Conservation (phyloP, 1,140 invertebrate genomes). For the Anastatus disparis region DNA sequence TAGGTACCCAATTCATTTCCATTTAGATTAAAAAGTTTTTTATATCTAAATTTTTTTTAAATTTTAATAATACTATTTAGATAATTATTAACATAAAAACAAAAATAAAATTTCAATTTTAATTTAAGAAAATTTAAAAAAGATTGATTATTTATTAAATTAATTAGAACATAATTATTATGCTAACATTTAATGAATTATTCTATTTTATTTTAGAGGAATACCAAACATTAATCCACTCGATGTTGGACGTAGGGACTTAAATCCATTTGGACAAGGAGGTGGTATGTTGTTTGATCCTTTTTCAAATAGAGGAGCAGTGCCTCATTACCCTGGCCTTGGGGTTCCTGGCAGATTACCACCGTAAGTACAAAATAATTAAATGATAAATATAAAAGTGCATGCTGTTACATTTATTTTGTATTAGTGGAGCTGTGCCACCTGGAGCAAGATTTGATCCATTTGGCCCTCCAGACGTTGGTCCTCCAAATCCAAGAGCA, state of each 20-base stretch:
- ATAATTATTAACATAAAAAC: no score
- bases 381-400: slow-evolving; percentile 19
- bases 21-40: background rate
- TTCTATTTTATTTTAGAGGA: slow-evolving; percentile 5
- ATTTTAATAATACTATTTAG: background rate
- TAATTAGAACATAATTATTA: background rate
- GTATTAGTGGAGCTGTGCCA: slow-evolving; percentile 74
- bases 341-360: slow-evolving; percentile 70
- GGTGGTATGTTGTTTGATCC: slow-evolving; percentile 83
- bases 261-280: slow-evolving; percentile 76
- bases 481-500: slow-evolving; percentile 51
- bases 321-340: slow-evolving; percentile 51
- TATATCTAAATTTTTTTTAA: background rate
- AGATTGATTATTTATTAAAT: no score
- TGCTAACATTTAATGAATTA: no score
- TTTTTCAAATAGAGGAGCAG: slow-evolving; percentile 51
- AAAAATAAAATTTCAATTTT: no score
- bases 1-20: slow-evolving; percentile 11
- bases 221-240: background rate
- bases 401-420: slow-evolving; percentile 15
- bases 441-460: slow-evolving; percentile 86
- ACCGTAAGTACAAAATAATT: slow-evolving; percentile 58
- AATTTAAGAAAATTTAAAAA: no score
- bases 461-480: slow-evolving; percentile 75
- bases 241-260: slow-evolving; percentile 65